Percentiles rank a stretch among this genome's conserved stretches.
phyloP scores from a whole-genome alignment of 1,140 invertebrate genomes.

The Stenopsyche tienmushanensis region DNA sequence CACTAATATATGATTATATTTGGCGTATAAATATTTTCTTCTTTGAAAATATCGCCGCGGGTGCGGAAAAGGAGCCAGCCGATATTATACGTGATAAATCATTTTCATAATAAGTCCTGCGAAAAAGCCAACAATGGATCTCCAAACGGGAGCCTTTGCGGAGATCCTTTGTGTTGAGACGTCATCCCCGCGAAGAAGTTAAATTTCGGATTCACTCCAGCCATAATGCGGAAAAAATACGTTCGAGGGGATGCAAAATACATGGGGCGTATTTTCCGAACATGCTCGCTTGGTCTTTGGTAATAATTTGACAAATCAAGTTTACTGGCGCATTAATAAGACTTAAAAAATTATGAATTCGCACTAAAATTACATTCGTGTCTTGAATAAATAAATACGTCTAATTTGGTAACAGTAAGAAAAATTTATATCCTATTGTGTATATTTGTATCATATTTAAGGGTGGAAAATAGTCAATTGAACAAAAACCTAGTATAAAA shows the following conservation, averaged over 20 bases:
- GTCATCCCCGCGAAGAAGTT: background rate
- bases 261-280: background rate
- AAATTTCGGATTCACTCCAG: background rate
- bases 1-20: conserved; percentile 19
- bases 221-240: background rate
- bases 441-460: too few species aligned
- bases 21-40: conserved; percentile 15
- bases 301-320: too few species aligned
- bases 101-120: conserved; percentile 15
- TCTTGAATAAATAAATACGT: too few species aligned
- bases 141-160: background rate
- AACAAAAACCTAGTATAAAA: too few species aligned
- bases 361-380: too few species aligned
- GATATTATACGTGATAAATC: conserved; percentile 13
- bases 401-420: too few species aligned
- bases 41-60: conserved; percentile 8
- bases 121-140: conserved; percentile 3
- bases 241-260: background rate
- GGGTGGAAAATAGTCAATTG: too few species aligned
- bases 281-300: too few species aligned
- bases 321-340: too few species aligned
- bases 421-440: too few species aligned
- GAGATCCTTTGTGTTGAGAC: too few species aligned
- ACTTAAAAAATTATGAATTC: too few species aligned
- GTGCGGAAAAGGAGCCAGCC: background rate